Percentiles rank a stretch among this genome's conserved stretches.
Evolutionary conservation across 1,140 invertebrate genomes (phyloP).

Genomic region (Amyelois transitella): DNA sequence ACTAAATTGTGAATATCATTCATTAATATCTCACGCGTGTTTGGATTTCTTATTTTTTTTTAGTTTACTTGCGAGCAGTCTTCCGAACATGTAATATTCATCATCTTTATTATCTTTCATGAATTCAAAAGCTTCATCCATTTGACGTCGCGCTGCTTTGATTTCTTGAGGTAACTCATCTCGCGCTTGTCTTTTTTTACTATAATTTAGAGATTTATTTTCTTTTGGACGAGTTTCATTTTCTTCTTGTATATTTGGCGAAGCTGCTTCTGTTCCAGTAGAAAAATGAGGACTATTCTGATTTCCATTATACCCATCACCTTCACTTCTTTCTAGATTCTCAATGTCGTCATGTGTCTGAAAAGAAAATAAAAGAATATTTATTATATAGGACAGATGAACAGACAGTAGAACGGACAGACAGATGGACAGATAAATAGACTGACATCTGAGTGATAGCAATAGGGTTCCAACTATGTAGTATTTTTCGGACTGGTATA

Average conservation of each 20-base stretch:
- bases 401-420: too few relatives aligned
- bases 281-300: neutral
- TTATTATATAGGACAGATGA: too few relatives aligned
- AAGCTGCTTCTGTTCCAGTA: conserved; percentile 2
- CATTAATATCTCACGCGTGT: conserved; percentile 17
- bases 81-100: conserved; percentile 14
- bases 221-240: conserved; percentile 10
- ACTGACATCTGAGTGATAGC: too few relatives aligned
- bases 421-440: too few relatives aligned
- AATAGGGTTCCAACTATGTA: too few relatives aligned
- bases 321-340: conserved; percentile 2
- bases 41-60: conserved; percentile 19
- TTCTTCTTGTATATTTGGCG: conserved; percentile 1
- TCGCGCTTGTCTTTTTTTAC: conserved; percentile 8
- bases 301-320: neutral
- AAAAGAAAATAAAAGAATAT: neutral
- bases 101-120: conserved; percentile 11
- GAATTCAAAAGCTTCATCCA: conserved; percentile 11
- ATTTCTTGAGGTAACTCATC: conserved; percentile 10
- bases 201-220: conserved; percentile 14
- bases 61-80: conserved; percentile 15
- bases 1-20: conserved; percentile 19
- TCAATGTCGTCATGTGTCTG: conserved; percentile 1
- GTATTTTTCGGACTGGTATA: too few relatives aligned
- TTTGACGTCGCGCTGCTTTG: conserved; percentile 1